Evolutionary conservation across 1,140 invertebrate species (phyloP), one percentile per base, ranked within the genome.

Genomic region (Orchesella cincta): DNA sequence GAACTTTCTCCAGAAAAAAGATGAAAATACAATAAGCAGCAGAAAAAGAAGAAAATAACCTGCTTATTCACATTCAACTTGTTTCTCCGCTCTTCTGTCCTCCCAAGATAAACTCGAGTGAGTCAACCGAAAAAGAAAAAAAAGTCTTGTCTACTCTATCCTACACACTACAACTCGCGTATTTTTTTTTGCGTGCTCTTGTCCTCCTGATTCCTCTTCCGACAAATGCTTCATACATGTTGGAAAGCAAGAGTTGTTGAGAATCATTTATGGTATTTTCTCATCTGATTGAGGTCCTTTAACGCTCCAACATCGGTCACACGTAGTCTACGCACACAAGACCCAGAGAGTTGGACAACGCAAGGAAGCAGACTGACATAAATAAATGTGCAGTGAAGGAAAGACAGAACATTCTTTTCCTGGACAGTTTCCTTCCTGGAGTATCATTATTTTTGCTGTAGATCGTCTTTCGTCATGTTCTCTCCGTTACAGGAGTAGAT

Each of bases 1-100:
- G 39, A 46, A n/a, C n/a, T n/a, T n/a, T n/a, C n/a, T n/a, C 23
- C 52, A 57, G 52, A 57, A 57, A n/a, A 57, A 57, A 57, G 23
- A 57, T 14, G 23, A 26, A 3, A 26, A 57, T 12, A 26, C 12
- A 57, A 23, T 23, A 57, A 57, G 52, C 52, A 57, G 52, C 14
- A 57, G 52, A 23, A 57, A 23, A 12, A 57, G 14, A 8, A 14
- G 52, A 57, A 57, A 57, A 57, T 57, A 57, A 57, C 52, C 52
- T 57, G 52, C 52, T 57, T 57, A n/a, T 26, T 57, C 52, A 5
- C 52, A 57, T 57, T 26, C 23, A 57, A 57, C 14, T 57, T 57
- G 52, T 57, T 57, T 57, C 52, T 57, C 23, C 23, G 23, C 52
- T 57, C 52, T 57, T 57, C 52, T 57, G 14, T 57, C 52, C 52